Evolutionary conservation across 2,888 invertebrate genomes (phyloP), one percentile per base, ranked within the genome.

Genomic region (Ornithoptera priamus): DNA sequence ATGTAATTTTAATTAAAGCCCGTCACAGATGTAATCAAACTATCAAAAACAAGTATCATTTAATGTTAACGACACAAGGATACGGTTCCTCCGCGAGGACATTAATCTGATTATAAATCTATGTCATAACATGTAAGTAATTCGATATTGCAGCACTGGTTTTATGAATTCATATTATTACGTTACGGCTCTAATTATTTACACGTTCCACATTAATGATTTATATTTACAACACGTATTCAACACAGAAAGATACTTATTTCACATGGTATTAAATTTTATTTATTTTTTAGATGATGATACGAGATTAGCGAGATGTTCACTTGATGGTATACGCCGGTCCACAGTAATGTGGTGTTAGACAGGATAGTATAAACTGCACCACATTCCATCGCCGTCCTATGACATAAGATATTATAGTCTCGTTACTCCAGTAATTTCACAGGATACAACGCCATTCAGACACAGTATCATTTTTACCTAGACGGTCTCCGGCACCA

Each of bases 91-190:
- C 10, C n/a, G 8, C 1, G 57, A 10, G 22, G 57, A 58, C 57
- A 58, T 58, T 20, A 58, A 58, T 58, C 57, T 22, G 57, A 22
- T 10, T 2, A 58, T 22, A 58, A 22, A 22, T 58, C 22, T 67
- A 62, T 72, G 69, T 75, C 72, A 73, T 71, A 72, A 64, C 62
- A 60, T 36, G 68, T 68, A 69, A 73, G 75, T 77, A 76, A 78
- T 78, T 75, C 74, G 72, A 74, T 77, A 75, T 77, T 77, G 74
- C 75, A 71, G 65, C 72, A 73, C 67, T 65, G 60, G 72, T 39
- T 72, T 70, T 73, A 71, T 71, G 73, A 74, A 74, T 75, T 73
- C 70, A 75, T 77, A 75, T 62, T 71, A 73, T 67, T 60, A 70
- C 60, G 71, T 68, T 68, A 59, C 69, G 63, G 63, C 63, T 65